These are phyloP conservation scores for Nephrocerus scutellatus DNA, from an alignment of 2,888 invertebrate genomes.

Conservation along the genomic window DNA sequence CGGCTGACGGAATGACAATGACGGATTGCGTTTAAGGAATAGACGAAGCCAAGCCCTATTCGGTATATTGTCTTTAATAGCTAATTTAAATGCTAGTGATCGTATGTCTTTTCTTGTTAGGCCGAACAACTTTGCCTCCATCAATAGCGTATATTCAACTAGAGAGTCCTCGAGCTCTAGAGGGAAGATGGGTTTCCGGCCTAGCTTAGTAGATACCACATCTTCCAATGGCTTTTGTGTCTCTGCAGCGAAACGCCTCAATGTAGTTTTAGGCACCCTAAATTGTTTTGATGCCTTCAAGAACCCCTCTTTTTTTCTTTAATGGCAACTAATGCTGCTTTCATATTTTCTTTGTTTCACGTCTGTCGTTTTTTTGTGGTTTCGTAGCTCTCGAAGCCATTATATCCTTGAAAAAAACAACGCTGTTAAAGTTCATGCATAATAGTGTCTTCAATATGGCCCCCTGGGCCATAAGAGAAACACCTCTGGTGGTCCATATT, in stretches of 20 bases:
- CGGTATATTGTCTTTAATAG: slow-evolving; percentile 8
- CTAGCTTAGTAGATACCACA: slow-evolving; percentile 5
- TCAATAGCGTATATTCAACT: slow-evolving; percentile 13
- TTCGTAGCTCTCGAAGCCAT: slow-evolving; percentile 9
- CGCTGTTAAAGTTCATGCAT: background rate
- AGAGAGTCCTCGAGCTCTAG: slow-evolving; percentile 7
- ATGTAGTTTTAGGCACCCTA: slow-evolving; percentile 12
- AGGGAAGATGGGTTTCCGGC: slow-evolving; percentile 1
- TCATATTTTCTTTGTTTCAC: slow-evolving; percentile 11
- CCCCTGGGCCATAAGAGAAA: slow-evolving; percentile 4
- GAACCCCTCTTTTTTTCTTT: slow-evolving; percentile 12
- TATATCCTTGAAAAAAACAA: slow-evolving; percentile 1
- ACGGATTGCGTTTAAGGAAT: slow-evolving; percentile 6
- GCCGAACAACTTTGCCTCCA: slow-evolving; percentile 12
- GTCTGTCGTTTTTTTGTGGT: slow-evolving; percentile 6
- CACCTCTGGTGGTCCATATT: slow-evolving; percentile 3
- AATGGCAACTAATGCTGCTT: slow-evolving; percentile 11
- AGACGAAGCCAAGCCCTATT: slow-evolving; percentile 4
- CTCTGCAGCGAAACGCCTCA: slow-evolving; percentile 9
- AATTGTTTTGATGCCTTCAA: slow-evolving; percentile 13
- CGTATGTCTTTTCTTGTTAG: slow-evolving; percentile 9
- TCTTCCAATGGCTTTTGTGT: slow-evolving; percentile 6
- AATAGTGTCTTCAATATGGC: background rate
- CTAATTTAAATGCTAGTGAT: slow-evolving; percentile 11
- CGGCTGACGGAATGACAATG: slow-evolving; percentile 8